Evolutionary conservation across 2,888 invertebrate genomes (phyloP), one percentile per base, ranked within the genome.

Genomic region (Diloba caeruleocephala): DNA sequence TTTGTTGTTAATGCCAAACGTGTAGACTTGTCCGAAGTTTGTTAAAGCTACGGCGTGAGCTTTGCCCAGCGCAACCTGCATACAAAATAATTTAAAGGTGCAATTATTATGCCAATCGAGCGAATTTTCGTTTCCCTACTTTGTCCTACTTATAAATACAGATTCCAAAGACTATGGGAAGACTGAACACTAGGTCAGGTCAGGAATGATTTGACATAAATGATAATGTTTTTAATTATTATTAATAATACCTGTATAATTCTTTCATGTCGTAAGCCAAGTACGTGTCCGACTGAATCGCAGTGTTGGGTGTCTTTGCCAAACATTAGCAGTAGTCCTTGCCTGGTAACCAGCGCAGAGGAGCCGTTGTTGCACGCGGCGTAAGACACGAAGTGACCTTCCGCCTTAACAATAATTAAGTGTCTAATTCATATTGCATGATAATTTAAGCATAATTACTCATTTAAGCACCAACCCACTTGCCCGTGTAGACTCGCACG

Each of bases 1-100:
- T 85, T 99, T 98, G 85, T 99, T 99, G 88, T 99, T 99, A 58
- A 99, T 97, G 3, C 99, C 99, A 87, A 99, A 99, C 0, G 99
- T 98, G 84, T 96, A 99, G 2, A 99, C 96, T 71, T 97, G 96
- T 0, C 99, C 99, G 80, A 97, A 97, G 69, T 95, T 96, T 9
- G 97, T 98, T 8, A 99, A 92, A 0, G 96, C 97, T 0, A 98
- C 97, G n/a, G 97, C 97, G 79, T 99, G 99, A 0, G 99, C 99
- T 90, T 99, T 99, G 1, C 99, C 99, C 52, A 99, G 90, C 0
- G 97, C 96, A 2, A 98, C 96, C 90, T 96, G 94, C 0, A 89
- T 88, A 53, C 32, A 14, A 0, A 37, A 57, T 37, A n/a, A 33
- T 32, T 8, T 10, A 2, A 9, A 6, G 3, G 28, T 9, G 0